phyloP scores from a whole-genome alignment of 2,888 invertebrate genomes.

The Molanna angustata region DNA sequence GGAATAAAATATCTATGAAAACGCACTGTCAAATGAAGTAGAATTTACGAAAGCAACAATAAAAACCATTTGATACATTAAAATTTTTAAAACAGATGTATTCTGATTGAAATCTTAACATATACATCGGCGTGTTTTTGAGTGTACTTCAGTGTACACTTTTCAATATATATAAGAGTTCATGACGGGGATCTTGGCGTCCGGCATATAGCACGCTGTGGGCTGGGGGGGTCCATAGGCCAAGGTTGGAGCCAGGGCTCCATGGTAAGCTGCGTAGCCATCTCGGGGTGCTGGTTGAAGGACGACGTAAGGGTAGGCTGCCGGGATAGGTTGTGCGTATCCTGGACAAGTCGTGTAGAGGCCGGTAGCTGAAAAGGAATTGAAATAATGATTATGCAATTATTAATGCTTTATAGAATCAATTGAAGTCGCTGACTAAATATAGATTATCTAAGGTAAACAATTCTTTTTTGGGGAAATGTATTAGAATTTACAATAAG shows the following conservation, averaged over 20 bases:
- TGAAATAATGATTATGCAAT: not conserved
- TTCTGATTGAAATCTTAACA: too few relatives aligned
- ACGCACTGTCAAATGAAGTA: too few relatives aligned
- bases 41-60: too few relatives aligned
- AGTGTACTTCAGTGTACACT: not conserved
- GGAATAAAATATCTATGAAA: too few relatives aligned
- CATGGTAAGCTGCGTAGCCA: constrained; percentile 11
- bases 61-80: too few relatives aligned
- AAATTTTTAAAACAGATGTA: too few relatives aligned
- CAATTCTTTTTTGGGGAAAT: not conserved
- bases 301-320: constrained; percentile 23
- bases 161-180: constrained; percentile 24
- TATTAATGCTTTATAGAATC: too few relatives aligned
- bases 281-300: constrained; percentile 14
- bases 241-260: constrained; percentile 9
- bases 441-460: too few relatives aligned
- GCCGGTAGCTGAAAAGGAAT: constrained; percentile 27
- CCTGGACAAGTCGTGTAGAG: constrained; percentile 31
- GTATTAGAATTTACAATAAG: too few relatives aligned
- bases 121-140: not conserved
- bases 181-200: constrained; percentile 17
- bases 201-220: constrained; percentile 21
- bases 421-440: too few relatives aligned
- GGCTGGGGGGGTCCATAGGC: constrained; percentile 23
- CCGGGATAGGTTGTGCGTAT: constrained; percentile 19